phyloP scores from a whole-genome alignment of 2,797 vertebrate genomes.

The Gadopsis bispinosus region DNA sequence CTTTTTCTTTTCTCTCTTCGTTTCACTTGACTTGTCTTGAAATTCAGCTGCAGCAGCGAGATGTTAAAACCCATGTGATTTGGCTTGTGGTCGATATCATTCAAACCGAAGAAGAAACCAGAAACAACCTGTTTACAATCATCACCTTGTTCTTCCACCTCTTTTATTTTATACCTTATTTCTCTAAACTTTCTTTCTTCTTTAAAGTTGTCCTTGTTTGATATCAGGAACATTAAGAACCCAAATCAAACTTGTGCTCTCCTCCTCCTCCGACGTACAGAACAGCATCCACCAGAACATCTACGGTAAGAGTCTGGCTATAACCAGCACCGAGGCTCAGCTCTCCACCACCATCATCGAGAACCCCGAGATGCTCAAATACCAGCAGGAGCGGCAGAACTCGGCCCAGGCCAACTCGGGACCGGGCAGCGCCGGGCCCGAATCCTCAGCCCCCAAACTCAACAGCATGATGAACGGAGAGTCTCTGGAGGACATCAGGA shows the following conservation, averaged over 20 bases:
- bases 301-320: constrained; percentile 97
- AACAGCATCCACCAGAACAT: constrained; percentile 98
- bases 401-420: constrained; percentile 80
- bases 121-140: no score
- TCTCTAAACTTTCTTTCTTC: neutral
- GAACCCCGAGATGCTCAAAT: constrained; percentile 99
- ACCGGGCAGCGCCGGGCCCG: constrained; percentile 65
- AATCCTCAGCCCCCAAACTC: constrained; percentile 87
- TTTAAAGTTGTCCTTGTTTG: neutral
- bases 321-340: constrained; percentile 93
- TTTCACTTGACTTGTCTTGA: neutral
- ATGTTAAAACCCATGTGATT: neutral
- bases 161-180: neutral
- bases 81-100: neutral
- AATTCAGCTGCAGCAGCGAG: neutral
- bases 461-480: constrained; percentile 96
- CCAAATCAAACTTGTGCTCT: neutral
- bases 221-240: neutral
- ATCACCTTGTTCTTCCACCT: no score
- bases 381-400: constrained; percentile 90
- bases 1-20: neutral
- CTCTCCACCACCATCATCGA: constrained; percentile 97
- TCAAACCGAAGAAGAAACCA: no score
- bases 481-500: constrained; percentile 96
- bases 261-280: constrained; percentile 71